Conservation (phyloP, 2,888 invertebrate genomes). For the Yponomeuta sedellus region DNA sequence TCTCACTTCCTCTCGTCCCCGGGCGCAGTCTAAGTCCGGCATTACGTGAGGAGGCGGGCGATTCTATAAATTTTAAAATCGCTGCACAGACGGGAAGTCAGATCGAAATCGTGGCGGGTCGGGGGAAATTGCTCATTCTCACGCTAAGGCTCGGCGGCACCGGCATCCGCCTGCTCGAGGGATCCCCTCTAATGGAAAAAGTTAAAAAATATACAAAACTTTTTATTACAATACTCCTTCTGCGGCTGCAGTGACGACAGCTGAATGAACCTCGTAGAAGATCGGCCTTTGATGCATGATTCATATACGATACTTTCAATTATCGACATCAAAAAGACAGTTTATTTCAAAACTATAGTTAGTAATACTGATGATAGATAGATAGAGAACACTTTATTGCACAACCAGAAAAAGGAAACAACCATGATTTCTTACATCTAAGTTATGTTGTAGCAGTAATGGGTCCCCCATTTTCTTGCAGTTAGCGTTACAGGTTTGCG, state of each 20-base stretch:
- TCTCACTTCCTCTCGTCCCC: no score
- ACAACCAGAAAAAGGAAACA: no score
- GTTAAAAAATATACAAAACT: conserved; percentile 55
- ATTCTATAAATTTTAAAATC: conserved; percentile 73
- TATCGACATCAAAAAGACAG: no score
- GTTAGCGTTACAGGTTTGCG: no score
- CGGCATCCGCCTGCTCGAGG: conserved; percentile 29
- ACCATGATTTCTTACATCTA: no score
- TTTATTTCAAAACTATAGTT: no score
- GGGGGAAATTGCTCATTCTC: conserved; percentile 75
- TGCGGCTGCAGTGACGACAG: not conserved
- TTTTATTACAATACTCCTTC: conserved; percentile 43
- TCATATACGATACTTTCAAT: no score
- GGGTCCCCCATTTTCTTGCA: no score
- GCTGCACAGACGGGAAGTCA: conserved; percentile 71
- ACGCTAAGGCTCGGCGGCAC: conserved; percentile 48
- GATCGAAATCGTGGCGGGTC: conserved; percentile 71
- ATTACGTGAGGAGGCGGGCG: conserved; percentile 30
- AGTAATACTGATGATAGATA: no score
- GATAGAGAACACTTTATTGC: no score
- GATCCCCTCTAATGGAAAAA: conserved; percentile 71
- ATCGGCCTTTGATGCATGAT: not conserved
- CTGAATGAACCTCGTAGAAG: not conserved
- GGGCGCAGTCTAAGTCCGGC: not conserved
- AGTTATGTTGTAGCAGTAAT: no score